phyloP scores from a whole-genome alignment of 2,888 invertebrate species.

The Ecliptopera silaceata region DNA sequence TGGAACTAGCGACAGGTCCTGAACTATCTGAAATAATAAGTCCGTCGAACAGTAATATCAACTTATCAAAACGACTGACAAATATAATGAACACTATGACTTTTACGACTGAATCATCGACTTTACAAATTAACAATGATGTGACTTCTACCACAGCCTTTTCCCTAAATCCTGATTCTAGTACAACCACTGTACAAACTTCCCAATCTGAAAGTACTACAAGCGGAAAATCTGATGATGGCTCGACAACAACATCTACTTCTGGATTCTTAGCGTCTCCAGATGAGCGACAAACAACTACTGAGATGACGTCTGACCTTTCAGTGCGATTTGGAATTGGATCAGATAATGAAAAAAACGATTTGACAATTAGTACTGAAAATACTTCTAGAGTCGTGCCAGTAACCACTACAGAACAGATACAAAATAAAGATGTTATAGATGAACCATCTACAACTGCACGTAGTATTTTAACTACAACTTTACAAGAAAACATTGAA shows the following conservation, averaged over 20 bases:
- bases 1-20: slow-evolving; percentile 65
- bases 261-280: slow-evolving; percentile 24
- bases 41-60: slow-evolving; percentile 51
- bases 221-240: slow-evolving; percentile 37
- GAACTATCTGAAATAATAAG: slow-evolving; percentile 59
- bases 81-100: slow-evolving; percentile 70
- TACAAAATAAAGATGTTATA: slow-evolving; percentile 20
- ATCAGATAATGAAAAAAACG: slow-evolving; percentile 9
- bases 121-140: slow-evolving; percentile 43
- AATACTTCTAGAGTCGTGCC: slow-evolving; percentile 32
- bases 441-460: slow-evolving; percentile 24
- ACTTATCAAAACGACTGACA: slow-evolving; percentile 65
- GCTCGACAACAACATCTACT: slow-evolving; percentile 35
- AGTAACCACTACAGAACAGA: slow-evolving; percentile 38
- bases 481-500: slow-evolving; percentile 27
- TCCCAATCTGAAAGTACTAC: slow-evolving; percentile 41
- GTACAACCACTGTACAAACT: slow-evolving; percentile 38
- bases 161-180: slow-evolving; percentile 44
- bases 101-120: slow-evolving; percentile 52
- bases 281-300: slow-evolving; percentile 32
- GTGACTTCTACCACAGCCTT: slow-evolving; percentile 39
- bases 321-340: slow-evolving; percentile 30
- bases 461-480: slow-evolving; percentile 24
- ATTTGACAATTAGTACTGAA: slow-evolving; percentile 17
- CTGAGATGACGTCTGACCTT: slow-evolving; percentile 28